phyloP scores from a whole-genome alignment of 2,113 vertebrate species.

The Perca flavescens region DNA sequence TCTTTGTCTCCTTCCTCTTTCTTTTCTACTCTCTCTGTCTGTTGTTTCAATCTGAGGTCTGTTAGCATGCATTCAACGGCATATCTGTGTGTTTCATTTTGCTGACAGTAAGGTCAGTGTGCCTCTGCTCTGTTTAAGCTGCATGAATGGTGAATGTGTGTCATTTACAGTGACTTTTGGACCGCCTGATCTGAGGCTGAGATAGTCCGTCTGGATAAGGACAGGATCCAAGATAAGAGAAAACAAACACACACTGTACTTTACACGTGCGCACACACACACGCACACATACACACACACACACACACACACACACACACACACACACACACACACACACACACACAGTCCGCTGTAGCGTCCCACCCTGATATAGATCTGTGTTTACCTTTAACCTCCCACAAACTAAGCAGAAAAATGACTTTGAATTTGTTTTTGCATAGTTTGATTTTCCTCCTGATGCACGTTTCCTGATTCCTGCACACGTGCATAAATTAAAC shows the following conservation, averaged over 20 bases:
- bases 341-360: background rate
- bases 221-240: conserved; percentile 44
- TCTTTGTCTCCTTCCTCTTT: background rate
- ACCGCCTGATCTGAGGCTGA: conserved; percentile 13
- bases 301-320: conserved; percentile 5
- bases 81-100: background rate
- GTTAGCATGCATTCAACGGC: background rate
- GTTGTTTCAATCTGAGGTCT: conserved; percentile 17
- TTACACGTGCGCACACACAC: background rate
- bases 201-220: conserved; percentile 47
- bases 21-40: background rate
- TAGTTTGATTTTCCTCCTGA: background rate
- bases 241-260: conserved; percentile 35
- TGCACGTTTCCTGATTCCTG: background rate
- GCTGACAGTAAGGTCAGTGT: conserved; percentile 1
- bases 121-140: background rate
- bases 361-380: conserved; percentile 70
- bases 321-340: background rate
- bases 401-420: conserved; percentile 21
- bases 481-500: background rate
- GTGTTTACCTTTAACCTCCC: conserved; percentile 54
- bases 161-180: conserved; percentile 47
- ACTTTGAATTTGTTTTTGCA: background rate
- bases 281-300: conserved; percentile 9
- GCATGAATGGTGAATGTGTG: conserved; percentile 59